Evolutionary conservation across 2,888 invertebrate species (phyloP).

Genomic region (Proisotoma minuta): DNA sequence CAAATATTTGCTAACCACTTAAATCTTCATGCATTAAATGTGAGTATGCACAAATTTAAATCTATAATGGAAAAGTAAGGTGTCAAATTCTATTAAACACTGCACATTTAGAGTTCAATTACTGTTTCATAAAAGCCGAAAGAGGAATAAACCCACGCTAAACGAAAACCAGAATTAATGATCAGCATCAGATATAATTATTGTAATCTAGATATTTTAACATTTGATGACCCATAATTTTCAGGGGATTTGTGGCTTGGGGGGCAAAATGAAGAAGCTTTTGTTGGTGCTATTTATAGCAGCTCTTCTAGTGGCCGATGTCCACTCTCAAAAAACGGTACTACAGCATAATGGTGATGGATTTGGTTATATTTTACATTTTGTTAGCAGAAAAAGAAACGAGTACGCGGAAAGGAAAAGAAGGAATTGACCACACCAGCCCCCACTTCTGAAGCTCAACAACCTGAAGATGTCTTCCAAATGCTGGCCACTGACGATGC

Average conservation of each 20-base stretch:
- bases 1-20: too few relatives aligned
- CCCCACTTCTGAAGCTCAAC: slow-evolving; percentile 47
- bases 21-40: too few relatives aligned
- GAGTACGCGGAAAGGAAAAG: slow-evolving; percentile 35
- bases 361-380: not conserved
- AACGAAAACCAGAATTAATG: too few relatives aligned
- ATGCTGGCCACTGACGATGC: slow-evolving; percentile 52
- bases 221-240: not conserved
- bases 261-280: slow-evolving; percentile 48
- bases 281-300: slow-evolving; percentile 49
- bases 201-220: too few relatives aligned
- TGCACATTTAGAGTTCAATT: too few relatives aligned
- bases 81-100: too few relatives aligned
- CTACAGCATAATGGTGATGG: not conserved
- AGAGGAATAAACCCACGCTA: too few relatives aligned
- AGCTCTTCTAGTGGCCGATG: slow-evolving; percentile 49
- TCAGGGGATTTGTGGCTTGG: not conserved
- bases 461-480: slow-evolving; percentile 43
- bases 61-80: too few relatives aligned
- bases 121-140: too few relatives aligned
- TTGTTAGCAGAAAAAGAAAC: slow-evolving; percentile 27
- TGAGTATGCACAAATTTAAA: too few relatives aligned
- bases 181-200: too few relatives aligned
- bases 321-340: slow-evolving; percentile 47
- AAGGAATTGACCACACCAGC: slow-evolving; percentile 49